Base-by-base conservation (phyloP, 2,113 vertebrate species). In the Tenrec ecaudatus region DNA sequence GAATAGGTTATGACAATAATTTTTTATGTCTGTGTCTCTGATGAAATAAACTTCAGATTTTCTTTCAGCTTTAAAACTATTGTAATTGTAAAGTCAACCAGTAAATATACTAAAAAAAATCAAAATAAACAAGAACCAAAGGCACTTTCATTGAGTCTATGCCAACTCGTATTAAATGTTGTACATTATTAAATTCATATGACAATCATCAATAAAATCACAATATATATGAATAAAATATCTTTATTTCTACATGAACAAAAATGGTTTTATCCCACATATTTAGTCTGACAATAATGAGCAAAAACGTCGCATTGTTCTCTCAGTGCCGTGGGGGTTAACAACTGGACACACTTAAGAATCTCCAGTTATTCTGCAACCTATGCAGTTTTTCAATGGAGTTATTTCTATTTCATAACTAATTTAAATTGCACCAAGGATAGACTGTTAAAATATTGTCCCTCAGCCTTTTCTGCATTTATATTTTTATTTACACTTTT, bases 211-310 rank as follows among this genome's bases (percentile, higher is more conserved):
- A 89, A 64, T 94, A 81, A 89, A 80, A 71, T 78, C n/a, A 86
- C 11, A 64, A 10, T 83, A 89, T 80, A n/a, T 88, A 73, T 62
- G 19, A 82, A 80, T n/a, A 84, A 92, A 85, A 92, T 73, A 40
- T n/a, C 19, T 17, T 83, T 77, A 77, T 16, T 43, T 82, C 64
- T 76, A n/a, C 69, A 68, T 96, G 47, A 8, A 76, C 2, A 89
- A 92, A 93, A 94, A 58, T 88, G 64, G 1, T 83, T 10, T 94
- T 88, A 29, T 73, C 25, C 66, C 7, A 87, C 47, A 23, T 85
- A 94, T 36, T 85, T 88, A 33, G 27, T 90, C 94, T 93, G 31
- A 91, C 75, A 87, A 68, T 86, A 66, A 81, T 86, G 36, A 94
- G 86, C 38, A 91, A 92, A 90, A 57, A 62, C 82, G 57, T n/a